These are phyloP conservation scores for Heteractis magnifica DNA, from an alignment of 92 coral and sea anemone genomes.

Conservation along the genomic window DNA sequence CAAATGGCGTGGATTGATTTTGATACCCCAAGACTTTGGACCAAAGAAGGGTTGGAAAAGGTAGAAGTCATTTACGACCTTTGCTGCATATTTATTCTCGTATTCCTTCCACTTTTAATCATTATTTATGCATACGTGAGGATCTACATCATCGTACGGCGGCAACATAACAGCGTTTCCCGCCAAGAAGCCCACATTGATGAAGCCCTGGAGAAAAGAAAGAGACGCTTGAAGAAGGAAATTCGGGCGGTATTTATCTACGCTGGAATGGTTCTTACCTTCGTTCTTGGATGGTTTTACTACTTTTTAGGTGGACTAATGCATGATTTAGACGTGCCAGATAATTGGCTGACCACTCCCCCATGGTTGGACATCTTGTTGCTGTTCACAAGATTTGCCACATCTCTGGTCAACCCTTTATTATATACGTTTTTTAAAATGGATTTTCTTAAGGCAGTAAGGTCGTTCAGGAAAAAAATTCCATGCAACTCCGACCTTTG, in stretches of 20 bases:
- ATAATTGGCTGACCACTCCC: conserved; percentile 7
- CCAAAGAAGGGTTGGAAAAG: conserved; percentile 1
- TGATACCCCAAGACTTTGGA: not conserved
- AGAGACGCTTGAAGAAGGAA: conserved; percentile 31
- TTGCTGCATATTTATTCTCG: conserved; percentile 14
- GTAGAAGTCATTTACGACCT: conserved; percentile 35
- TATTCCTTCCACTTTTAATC: conserved; percentile 33
- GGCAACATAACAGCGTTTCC: conserved; percentile 36
- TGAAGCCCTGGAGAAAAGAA: conserved; percentile 26
- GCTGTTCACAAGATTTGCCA: conserved; percentile 41
- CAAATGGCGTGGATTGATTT: conserved; percentile 27
- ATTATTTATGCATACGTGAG: conserved; percentile 38
- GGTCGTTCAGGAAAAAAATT: conserved; percentile 8
- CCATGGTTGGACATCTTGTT: conserved; percentile 28
- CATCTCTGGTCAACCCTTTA: conserved; percentile 49
- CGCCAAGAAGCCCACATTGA: conserved; percentile 46
- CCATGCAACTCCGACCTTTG: conserved; percentile 6
- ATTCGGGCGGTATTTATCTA: conserved; percentile 41
- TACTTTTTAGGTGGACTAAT: conserved; percentile 31
- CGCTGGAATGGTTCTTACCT: conserved; percentile 46
- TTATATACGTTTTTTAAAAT: conserved; percentile 49
- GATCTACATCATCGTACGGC: conserved; percentile 30
- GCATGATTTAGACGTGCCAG: conserved; percentile 21
- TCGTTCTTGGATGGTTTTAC: conserved; percentile 47
- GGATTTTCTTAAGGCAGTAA: conserved; percentile 48